A percentile compares a stretch with the other conserved stretches of the same genome.
These are phyloP conservation scores for Lasioglossum calceatum DNA, from an alignment of 2,888 invertebrate genomes.

Conservation along the genomic window DNA sequence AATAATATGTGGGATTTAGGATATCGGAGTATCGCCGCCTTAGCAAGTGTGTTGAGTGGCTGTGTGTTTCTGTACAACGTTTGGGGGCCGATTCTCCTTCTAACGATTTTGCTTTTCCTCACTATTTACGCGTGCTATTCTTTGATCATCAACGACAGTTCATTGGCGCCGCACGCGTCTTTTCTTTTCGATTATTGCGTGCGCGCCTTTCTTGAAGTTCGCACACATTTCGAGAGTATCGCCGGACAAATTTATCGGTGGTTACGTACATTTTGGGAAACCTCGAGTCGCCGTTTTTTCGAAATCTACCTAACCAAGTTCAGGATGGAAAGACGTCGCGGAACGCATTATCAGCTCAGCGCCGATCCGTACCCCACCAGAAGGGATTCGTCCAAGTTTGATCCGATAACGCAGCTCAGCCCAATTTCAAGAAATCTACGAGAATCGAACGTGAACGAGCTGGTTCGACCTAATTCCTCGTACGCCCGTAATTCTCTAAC, in stretches of 20 bases:
- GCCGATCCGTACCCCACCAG: constrained; percentile 59
- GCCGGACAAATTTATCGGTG: constrained; percentile 26
- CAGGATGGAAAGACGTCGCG: constrained; percentile 72
- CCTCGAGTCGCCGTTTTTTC: constrained; percentile 46
- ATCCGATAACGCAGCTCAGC: constrained; percentile 67
- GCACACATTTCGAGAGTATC: background rate
- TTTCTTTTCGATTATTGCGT: constrained; percentile 66
- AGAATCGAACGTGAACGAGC: constrained; percentile 7
- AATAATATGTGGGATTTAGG: constrained; percentile 83
- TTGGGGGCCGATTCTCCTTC: constrained; percentile 78
- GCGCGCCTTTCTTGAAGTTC: constrained; percentile 60
- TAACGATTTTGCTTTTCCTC: constrained; percentile 74
- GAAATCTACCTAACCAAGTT: constrained; percentile 44
- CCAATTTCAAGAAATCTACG: constrained; percentile 67
- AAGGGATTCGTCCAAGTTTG: constrained; percentile 57
- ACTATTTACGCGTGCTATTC: constrained; percentile 79
- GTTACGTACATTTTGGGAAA: constrained; percentile 27
- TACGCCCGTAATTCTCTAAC: constrained; percentile 41
- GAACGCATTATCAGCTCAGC: constrained; percentile 76
- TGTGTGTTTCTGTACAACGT: constrained; percentile 78
- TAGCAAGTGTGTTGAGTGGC: constrained; percentile 78
- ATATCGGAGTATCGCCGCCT: constrained; percentile 77
- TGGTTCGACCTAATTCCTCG: constrained; percentile 16
- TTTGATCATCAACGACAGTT: constrained; percentile 78
- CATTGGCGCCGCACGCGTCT: constrained; percentile 77